Conservation (phyloP, 1,140 invertebrate genomes). For the Orius insidiosus region DNA sequence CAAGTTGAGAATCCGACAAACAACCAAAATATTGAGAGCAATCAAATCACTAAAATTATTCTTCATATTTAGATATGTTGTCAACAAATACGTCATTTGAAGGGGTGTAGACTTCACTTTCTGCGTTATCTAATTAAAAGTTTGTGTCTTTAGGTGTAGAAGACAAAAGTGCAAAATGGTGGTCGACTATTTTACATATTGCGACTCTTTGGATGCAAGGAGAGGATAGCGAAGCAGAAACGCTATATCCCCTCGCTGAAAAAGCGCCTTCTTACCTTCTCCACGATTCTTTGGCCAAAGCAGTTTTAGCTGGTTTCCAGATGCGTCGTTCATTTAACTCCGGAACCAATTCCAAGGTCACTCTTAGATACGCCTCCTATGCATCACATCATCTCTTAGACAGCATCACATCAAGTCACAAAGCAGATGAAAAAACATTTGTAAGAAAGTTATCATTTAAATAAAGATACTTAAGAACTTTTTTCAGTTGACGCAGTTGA, state of each 20-base stretch:
- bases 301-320: constrained; percentile 43
- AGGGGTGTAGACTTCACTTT: too few species aligned
- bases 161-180: constrained; percentile 65
- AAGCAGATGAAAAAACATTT: constrained; percentile 40
- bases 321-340: constrained; percentile 9
- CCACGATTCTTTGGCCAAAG: constrained; percentile 57
- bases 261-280: constrained; percentile 44
- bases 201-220: constrained; percentile 71
- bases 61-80: too few species aligned
- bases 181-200: constrained; percentile 64
- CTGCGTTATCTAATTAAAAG: too few species aligned
- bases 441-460: constrained; percentile 37
- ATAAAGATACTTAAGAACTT: constrained; percentile 16
- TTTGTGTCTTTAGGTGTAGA: constrained; percentile 35
- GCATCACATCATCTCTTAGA: constrained; percentile 64
- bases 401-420: constrained; percentile 55
- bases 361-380: constrained; percentile 51
- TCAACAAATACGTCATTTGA: too few species aligned
- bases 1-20: too few species aligned
- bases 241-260: constrained; percentile 44
- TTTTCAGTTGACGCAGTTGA: constrained; percentile 61
- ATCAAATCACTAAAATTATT: too few species aligned
- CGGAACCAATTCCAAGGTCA: constrained; percentile 18
- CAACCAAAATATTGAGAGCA: too few species aligned
- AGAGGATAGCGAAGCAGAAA: constrained; percentile 52